Base-by-base conservation (phyloP, 2,113 vertebrate species). In the Dermatemys mawii region DNA sequence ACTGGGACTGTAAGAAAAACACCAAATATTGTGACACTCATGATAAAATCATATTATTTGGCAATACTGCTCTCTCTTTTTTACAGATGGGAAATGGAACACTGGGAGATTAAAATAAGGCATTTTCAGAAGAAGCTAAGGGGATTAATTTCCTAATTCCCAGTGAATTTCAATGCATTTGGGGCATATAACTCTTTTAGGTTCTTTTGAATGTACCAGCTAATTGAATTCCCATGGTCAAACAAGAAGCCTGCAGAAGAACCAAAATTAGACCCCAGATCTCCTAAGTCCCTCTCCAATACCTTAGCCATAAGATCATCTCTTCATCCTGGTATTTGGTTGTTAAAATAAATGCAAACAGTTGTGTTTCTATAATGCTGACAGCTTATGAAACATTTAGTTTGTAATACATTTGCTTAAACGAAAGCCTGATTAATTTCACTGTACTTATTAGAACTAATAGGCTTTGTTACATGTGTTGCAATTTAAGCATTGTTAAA, bases 391-490 rank as follows among this genome's bases (percentile, higher is more conserved):
- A 97, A 97, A 97, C 97, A 97, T 96, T 96, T 92, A 82, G 94
- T 97, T 98, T 97, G 94, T 94, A 96, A 96, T 95, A 94, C 92
- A 95, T 96, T 96, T 97, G 95, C 86, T 97, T 97, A 93, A 90
- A 95, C 95, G 94, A 94, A 97, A 96, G 96, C 78, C 88, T 95
- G 95, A 97, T 98, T 97, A 98, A 97, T 97, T 98, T 89, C 89
- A 88, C 80, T 94, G 93, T 97, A 94, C 90, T 95, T 96, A 96
- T 94, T 94, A 95, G 94, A 97, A 94, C 90, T 38, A 67, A 97
- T 97, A 95, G 94, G 90, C 94, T 97, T 96, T 93, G 95, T 92
- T 92, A 93, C 96, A 97, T 96, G 96, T 97, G 94, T 96, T 96
- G 95, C 94, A 96, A 96, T 94, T 95, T 92, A 97, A 95, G 87